Evolutionary conservation across 2,797 vertebrate species (phyloP).

Genomic region (Avahi laniger): DNA sequence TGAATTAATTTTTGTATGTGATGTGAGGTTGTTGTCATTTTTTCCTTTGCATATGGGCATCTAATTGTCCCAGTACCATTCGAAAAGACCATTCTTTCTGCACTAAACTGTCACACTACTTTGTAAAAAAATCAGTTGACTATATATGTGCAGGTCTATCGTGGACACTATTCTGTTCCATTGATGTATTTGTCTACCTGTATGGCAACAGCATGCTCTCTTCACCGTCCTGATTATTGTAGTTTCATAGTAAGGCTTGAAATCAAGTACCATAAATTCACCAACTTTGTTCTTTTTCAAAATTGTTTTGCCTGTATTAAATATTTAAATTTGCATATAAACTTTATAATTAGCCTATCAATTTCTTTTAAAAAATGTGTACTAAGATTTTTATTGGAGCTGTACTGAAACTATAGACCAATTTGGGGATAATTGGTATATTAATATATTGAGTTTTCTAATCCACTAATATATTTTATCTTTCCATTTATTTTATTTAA

Average conservation of each 20-base stretch:
- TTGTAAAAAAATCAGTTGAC: not conserved
- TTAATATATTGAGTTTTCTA: conserved; percentile 37
- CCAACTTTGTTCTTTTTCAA: not conserved
- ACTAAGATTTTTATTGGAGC: conserved; percentile 30
- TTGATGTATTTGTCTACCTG: not conserved
- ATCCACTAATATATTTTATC: not conserved
- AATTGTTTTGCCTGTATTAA: not conserved
- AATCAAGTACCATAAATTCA: not conserved
- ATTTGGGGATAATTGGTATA: not conserved
- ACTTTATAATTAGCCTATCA: not conserved
- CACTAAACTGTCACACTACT: not conserved
- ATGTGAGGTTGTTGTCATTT: not conserved
- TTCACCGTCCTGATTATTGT: not conserved
- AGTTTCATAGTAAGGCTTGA: not conserved
- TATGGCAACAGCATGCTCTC: not conserved
- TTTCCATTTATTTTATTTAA: not conserved
- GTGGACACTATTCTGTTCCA: not conserved
- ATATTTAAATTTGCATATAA: not conserved
- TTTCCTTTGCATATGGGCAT: not conserved
- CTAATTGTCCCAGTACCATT: not conserved
- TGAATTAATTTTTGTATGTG: not conserved
- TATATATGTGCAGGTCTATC: not conserved
- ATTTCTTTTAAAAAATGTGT: not conserved
- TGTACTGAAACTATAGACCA: conserved; percentile 25
- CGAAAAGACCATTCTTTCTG: not conserved